These are phyloP conservation scores for Cottus gobio DNA, from an alignment of 2,113 vertebrate species.

Conservation along the genomic window DNA sequence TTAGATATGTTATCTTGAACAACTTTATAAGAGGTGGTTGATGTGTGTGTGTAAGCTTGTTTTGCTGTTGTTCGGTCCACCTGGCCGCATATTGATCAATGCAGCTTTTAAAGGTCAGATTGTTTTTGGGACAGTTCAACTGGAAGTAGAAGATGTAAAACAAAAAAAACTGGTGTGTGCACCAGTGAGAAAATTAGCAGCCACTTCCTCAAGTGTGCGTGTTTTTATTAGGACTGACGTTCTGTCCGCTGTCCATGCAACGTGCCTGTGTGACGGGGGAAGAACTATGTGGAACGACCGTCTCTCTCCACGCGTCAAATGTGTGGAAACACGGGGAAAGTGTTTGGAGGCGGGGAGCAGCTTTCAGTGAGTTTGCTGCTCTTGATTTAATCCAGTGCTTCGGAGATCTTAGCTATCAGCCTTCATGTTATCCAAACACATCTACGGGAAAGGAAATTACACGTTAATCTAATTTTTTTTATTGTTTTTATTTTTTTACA, in stretches of 20 bases:
- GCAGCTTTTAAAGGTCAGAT: neutral
- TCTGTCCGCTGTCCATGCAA: neutral
- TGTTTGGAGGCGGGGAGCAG: slow-evolving; percentile 1
- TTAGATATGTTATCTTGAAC: neutral
- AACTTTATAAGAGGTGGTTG: neutral
- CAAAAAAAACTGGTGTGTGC: no score
- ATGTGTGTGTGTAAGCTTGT: neutral
- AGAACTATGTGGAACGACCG: slow-evolving; percentile 1
- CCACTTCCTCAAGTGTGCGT: no score
- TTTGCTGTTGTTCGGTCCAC: neutral
- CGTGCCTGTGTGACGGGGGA: neutral
- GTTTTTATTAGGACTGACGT: neutral
- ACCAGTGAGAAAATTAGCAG: neutral
- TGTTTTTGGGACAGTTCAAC: neutral
- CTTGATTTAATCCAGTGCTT: neutral
- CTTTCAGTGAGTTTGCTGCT: neutral
- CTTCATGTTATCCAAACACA: slow-evolving; percentile 16
- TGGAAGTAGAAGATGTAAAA: neutral
- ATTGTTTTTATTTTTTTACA: neutral
- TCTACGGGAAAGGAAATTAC: neutral
- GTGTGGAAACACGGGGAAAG: neutral
- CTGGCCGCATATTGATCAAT: slow-evolving; percentile 1
- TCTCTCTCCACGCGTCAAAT: neutral
- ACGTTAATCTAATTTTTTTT: neutral
- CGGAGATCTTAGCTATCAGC: neutral